Evolutionary conservation across 2,797 vertebrate species (phyloP).

Genomic region (Coracias cyanogaster): DNA sequence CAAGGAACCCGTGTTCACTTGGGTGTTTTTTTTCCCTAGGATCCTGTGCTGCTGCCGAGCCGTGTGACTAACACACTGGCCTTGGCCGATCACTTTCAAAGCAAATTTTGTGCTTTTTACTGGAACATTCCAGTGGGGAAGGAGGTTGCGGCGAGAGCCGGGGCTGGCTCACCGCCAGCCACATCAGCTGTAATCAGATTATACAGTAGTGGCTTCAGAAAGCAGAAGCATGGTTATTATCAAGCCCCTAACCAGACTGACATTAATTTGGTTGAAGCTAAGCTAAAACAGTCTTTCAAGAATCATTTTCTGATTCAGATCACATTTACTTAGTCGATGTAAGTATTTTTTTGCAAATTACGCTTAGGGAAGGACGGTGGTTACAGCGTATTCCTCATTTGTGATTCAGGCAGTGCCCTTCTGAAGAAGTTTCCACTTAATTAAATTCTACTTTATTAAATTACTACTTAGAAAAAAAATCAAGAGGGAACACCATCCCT

Average conservation of each 20-base stretch:
- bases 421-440: not conserved
- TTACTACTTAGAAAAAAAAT: not conserved
- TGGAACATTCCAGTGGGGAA: slow-evolving; percentile 43
- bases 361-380: not conserved
- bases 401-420: not conserved
- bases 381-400: not conserved
- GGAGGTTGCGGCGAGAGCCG: not conserved
- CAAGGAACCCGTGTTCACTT: not conserved
- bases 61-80: not conserved
- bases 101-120: not conserved
- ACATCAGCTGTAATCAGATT: slow-evolving; percentile 72
- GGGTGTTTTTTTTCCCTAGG: not conserved
- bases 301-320: slow-evolving; percentile 61
- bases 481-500: not conserved
- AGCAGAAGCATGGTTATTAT: slow-evolving; percentile 70
- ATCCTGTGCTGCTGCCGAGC: not conserved
- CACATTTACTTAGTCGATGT: slow-evolving; percentile 23
- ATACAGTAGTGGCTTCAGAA: slow-evolving; percentile 73
- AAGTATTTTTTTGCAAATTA: slow-evolving; percentile 61
- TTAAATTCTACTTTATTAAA: not conserved
- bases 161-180: slow-evolving; percentile 44
- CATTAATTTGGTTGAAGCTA: slow-evolving; percentile 62
- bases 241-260: slow-evolving; percentile 69
- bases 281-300: slow-evolving; percentile 23
- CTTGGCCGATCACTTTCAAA: not conserved